Conservation (phyloP, 2,113 vertebrate species). For the Suncus etruscus region DNA sequence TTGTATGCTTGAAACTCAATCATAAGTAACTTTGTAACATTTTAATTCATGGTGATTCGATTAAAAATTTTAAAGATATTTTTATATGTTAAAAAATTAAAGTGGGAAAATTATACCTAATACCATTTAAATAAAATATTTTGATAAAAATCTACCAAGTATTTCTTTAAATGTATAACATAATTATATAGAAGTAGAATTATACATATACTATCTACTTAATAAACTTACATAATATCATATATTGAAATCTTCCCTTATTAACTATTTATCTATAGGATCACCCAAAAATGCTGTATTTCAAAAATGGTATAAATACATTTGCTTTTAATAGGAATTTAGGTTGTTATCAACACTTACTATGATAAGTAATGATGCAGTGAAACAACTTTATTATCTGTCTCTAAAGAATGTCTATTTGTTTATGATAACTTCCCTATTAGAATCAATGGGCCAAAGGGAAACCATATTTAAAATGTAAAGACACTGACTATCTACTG, state of each 20-base stretch:
- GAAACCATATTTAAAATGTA: conserved; percentile 20
- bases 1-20: too few relatives aligned
- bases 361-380: conserved; percentile 2
- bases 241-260: background rate
- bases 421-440: conserved; percentile 19
- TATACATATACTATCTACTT: background rate
- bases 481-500: background rate
- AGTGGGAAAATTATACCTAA: background rate
- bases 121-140: background rate
- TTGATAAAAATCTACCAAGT: background rate
- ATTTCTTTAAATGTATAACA: conserved; percentile 25
- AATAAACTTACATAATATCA: conserved; percentile 41
- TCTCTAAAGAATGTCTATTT: background rate
- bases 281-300: background rate
- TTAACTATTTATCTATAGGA: background rate
- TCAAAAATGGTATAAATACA: background rate
- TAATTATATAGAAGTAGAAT: background rate
- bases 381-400: background rate
- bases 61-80: too few relatives aligned
- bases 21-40: too few relatives aligned
- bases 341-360: background rate
- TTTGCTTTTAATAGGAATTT: conserved; percentile 5
- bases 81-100: background rate
- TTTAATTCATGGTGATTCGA: too few relatives aligned
- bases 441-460: conserved; percentile 8